Percentiles rank a stretch among this genome's conserved stretches.
Conservation (phyloP, 2,888 invertebrate species). For the Tenodera sinensis region DNA sequence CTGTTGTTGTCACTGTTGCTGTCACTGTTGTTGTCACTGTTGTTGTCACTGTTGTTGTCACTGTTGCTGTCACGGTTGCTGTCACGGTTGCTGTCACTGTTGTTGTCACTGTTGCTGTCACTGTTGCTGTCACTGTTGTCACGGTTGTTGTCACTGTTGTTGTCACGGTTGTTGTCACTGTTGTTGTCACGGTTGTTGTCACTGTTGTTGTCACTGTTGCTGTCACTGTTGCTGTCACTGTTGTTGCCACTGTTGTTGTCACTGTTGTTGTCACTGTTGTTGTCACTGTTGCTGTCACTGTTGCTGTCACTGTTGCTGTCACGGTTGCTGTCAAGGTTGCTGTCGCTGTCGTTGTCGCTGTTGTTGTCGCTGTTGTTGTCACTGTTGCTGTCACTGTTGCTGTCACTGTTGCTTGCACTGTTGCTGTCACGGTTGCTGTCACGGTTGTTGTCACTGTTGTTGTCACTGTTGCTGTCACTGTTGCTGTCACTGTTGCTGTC, state of each 20-base stretch:
- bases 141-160: too few relatives aligned
- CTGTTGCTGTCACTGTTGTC: too few relatives aligned
- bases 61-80: conserved; percentile 4
- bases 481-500: conserved; percentile 10
- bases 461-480: conserved; percentile 4
- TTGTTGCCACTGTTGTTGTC: not conserved
- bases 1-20: conserved; percentile 4
- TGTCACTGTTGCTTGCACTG: too few relatives aligned
- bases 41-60: conserved; percentile 4
- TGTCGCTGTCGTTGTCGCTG: conserved; percentile 10
- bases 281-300: not conserved
- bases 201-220: too few relatives aligned
- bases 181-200: too few relatives aligned
- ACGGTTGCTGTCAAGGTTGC: conserved; percentile 4
- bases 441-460: too few relatives aligned
- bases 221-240: conserved; percentile 7
- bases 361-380: conserved; percentile 7
- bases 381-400: not conserved
- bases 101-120: not conserved
- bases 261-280: conserved; percentile 5
- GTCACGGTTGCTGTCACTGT: not conserved
- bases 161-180: too few relatives aligned
- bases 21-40: not conserved
- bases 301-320: conserved; percentile 9
- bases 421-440: too few relatives aligned